A percentile compares a stretch with the other conserved stretches of the same genome.
Conservation (phyloP, 2,113 vertebrate species). For the Takifugu bimaculatus region DNA sequence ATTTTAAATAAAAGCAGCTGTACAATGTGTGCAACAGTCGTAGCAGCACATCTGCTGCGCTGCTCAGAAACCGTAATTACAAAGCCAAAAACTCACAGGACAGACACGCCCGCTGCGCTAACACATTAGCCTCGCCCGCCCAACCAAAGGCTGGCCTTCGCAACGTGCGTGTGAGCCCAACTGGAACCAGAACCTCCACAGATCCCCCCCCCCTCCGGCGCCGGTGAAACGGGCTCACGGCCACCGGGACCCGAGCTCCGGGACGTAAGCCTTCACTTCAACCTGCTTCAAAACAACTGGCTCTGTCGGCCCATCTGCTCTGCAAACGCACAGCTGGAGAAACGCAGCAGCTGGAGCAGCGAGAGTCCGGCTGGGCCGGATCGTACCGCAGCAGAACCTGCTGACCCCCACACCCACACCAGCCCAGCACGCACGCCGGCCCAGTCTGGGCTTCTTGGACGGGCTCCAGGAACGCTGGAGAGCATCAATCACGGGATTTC, state of each 20-base stretch:
- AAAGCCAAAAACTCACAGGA: neutral
- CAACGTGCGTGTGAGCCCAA: slow-evolving; percentile 19
- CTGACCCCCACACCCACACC: too few species aligned
- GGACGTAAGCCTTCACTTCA: neutral
- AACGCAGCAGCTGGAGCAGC: slow-evolving; percentile 7
- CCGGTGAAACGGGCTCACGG: neutral
- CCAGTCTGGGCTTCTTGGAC: too few species aligned
- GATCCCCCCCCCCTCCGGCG: neutral
- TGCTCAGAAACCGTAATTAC: neutral
- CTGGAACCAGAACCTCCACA: slow-evolving; percentile 7
- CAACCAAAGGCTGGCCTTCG: slow-evolving; percentile 10
- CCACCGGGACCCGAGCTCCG: neutral
- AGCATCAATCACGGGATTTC: too few species aligned
- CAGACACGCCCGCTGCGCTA: neutral
- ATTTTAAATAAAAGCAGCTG: too few species aligned
- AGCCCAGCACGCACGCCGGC: too few species aligned
- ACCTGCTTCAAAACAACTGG: slow-evolving; percentile 28
- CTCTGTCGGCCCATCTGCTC: slow-evolving; percentile 48
- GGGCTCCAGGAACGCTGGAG: too few species aligned
- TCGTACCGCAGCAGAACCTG: too few species aligned
- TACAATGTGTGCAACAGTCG: too few species aligned
- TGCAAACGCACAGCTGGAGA: slow-evolving; percentile 40
- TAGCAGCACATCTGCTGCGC: neutral
- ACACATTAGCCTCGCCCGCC: too few species aligned
- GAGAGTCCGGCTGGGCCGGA: too few species aligned